Conservation (phyloP, 2,113 vertebrate species). For the Muntiacus muntjak region DNA sequence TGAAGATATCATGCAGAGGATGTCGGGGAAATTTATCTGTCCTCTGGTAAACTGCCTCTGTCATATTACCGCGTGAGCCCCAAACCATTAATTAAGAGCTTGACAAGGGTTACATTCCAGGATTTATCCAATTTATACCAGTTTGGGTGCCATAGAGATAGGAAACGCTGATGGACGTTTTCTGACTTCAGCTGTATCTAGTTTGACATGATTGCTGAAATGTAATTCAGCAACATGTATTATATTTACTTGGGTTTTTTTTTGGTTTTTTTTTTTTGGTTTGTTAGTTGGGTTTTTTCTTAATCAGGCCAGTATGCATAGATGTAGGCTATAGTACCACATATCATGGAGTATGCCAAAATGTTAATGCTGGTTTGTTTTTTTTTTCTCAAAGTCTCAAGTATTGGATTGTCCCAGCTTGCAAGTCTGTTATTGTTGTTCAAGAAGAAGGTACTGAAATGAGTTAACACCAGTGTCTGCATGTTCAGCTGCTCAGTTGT, state of each 20-base stretch:
- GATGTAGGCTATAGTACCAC: neutral
- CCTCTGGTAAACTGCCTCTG: too few relatives aligned
- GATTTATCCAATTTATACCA: accelerated
- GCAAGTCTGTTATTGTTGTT: neutral
- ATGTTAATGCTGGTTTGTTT: neutral
- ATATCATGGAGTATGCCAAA: neutral
- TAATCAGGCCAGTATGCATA: neutral
- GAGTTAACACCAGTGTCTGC: neutral
- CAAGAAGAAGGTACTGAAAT: neutral
- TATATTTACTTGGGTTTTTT: neutral
- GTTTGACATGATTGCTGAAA: neutral
- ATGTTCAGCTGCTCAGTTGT: neutral
- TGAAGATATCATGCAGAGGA: too few relatives aligned
- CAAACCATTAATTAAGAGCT: too few relatives aligned
- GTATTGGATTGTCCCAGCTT: neutral
- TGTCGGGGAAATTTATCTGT: too few relatives aligned
- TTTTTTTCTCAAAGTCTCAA: neutral
- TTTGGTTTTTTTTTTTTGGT: neutral
- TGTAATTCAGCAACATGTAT: accelerated
- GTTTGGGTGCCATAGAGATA: neutral
- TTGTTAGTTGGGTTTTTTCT: neutral
- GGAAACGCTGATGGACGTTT: neutral
- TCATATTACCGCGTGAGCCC: too few relatives aligned
- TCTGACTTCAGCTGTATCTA: neutral
- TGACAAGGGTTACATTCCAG: neutral